These are phyloP conservation scores for Scaptomyza hsui DNA, from an alignment of 1,140 invertebrate genomes.

Conservation along the genomic window DNA sequence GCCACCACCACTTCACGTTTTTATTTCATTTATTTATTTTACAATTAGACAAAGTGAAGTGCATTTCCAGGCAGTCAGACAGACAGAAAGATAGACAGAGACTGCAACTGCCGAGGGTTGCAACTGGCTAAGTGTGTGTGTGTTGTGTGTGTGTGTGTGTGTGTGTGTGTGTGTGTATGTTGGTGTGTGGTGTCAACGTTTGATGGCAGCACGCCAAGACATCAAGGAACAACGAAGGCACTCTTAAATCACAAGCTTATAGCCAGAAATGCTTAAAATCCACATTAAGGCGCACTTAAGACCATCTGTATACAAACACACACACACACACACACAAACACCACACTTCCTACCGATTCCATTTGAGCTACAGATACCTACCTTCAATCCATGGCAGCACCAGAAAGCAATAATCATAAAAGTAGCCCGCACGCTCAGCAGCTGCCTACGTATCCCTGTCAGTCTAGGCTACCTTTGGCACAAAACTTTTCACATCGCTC, in stretches of 20 bases:
- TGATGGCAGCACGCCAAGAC: conserved; percentile 45
- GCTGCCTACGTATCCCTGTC: background rate
- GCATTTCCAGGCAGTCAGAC: conserved; percentile 47
- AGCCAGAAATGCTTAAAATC: conserved; percentile 61
- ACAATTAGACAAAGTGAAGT: conserved; percentile 78
- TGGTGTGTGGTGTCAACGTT: conserved; percentile 1
- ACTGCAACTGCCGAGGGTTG: conserved; percentile 17
- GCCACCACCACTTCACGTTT: conserved; percentile 51
- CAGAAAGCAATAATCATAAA: conserved; percentile 71
- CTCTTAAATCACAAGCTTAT: conserved; percentile 64
- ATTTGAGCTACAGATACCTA: conserved; percentile 43
- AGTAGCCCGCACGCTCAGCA: conserved; percentile 58
- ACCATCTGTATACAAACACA: conserved; percentile 12
- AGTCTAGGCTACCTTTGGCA: conserved; percentile 27
- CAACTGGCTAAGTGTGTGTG: conserved; percentile 21
- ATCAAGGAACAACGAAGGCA: background rate
- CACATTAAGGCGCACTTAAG: conserved; percentile 60
- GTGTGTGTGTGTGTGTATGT: conserved; percentile 12
- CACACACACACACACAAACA: conserved; percentile 10
- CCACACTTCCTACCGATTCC: background rate
- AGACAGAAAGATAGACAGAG: conserved; percentile 26
- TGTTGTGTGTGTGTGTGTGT: conserved; percentile 13
- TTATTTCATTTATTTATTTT: conserved; percentile 78
- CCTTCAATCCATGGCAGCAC: conserved; percentile 42
- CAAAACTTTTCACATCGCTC: conserved; percentile 65